phyloP scores from a whole-genome alignment of 2,797 vertebrate species.

The Sphaeramia orbicularis region DNA sequence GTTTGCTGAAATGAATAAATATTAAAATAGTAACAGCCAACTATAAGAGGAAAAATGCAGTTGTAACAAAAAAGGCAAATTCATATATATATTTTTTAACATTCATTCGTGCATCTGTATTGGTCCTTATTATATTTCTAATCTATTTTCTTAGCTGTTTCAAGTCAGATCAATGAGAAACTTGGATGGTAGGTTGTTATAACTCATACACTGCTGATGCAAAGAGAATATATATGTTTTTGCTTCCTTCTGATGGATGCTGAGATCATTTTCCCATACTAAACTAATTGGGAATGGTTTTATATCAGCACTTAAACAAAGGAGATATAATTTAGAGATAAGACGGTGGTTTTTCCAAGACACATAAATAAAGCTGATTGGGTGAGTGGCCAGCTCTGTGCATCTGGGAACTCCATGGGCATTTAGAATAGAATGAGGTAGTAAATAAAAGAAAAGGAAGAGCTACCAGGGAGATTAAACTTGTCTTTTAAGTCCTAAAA shows the following conservation, averaged over 20 bases:
- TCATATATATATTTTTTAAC: too few species aligned
- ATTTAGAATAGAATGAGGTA: conserved; percentile 33
- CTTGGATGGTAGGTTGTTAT: too few species aligned
- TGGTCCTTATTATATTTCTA: too few species aligned
- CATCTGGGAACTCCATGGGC: conserved; percentile 26
- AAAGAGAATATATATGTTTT: too few species aligned
- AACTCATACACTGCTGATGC: too few species aligned
- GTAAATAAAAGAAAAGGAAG: conserved; percentile 35
- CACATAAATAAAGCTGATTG: conserved; percentile 37
- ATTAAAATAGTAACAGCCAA: neutral
- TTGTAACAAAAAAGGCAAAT: too few species aligned
- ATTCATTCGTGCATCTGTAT: too few species aligned
- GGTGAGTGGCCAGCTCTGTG: conserved; percentile 12
- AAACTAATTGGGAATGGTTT: conserved; percentile 18
- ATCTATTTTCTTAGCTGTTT: too few species aligned
- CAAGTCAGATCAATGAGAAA: too few species aligned
- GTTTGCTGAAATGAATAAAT: too few species aligned
- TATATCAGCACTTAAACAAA: conserved; percentile 23
- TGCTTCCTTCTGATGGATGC: neutral
- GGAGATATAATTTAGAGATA: conserved; percentile 3
- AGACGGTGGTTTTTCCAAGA: conserved; percentile 18
- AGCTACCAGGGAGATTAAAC: conserved; percentile 29
- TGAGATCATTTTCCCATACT: conserved; percentile 16
- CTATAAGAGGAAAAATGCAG: conserved; percentile 6
- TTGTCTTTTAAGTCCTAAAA: conserved; percentile 34